Base-by-base conservation (phyloP, 2,113 vertebrate genomes). In the Rana temporaria region DNA sequence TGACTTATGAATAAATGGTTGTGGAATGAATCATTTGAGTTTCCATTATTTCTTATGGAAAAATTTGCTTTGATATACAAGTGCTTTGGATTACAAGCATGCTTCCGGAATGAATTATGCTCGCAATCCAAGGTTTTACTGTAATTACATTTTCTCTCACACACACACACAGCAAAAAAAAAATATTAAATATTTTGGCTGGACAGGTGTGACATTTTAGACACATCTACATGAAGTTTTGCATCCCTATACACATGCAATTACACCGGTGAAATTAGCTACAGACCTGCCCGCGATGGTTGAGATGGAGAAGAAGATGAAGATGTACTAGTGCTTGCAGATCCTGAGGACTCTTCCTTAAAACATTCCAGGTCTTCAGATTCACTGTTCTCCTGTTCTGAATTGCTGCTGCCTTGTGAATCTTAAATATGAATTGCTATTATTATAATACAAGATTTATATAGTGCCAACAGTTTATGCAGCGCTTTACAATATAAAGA, bases 261-360 rank as follows among this genome's bases (percentile, higher is more conserved):
- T 4, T 24, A 26, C 24, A 63, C 42, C 9, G 48, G 1, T 2
- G 24, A 52, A 5, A 2, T 7, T 30, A 17, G 4, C 57, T 7
- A 20, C 56, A 22, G 72, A 95, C 95, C 86, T 86, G 87, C 75
- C 59, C 73, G 76, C 79, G 70, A 81, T 17, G 7, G 60, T 34
- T 65, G 73, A 59, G 71, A n/a, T 3, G 34, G 26, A 42, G 77
- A 56, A 15, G 56, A 69, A 70, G 87, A 83, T 66, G 19, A 87
- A 56, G 89, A 90, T 48, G 89, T 86, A 78, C 80, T 89, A 79
- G 75, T 88, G 63, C 86, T 80, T 4, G 6, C 70, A 78, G 84
- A 83, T 17, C 32, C 79, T 12, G 17, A 76, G 72, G 18, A 22
- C 24, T 87, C 83, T 67, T 70, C 88, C 17, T 34, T 59, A 14